Base-by-base conservation (phyloP, 2,113 vertebrate genomes). In the Ageneiosus marmoratus region DNA sequence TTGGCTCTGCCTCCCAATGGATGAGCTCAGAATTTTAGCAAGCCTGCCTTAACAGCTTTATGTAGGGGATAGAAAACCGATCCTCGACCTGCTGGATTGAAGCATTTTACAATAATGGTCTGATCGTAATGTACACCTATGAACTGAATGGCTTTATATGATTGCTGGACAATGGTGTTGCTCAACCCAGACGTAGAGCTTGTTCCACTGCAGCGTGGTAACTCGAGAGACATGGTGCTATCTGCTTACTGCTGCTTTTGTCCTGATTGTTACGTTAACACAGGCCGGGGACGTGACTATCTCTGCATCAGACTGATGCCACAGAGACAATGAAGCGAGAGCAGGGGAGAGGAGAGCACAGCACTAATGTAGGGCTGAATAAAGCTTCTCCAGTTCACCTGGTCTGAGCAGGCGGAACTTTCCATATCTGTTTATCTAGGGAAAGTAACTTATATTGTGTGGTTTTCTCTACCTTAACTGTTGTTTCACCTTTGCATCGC, bases 241-340 rank as follows among this genome's bases (percentile, higher is more conserved):
- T 86, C 80, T 69, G 67, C 75, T 88, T 83, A 77, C 85, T 73
- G 56, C 81, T 78, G 67, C 79, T 24, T 88, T 83, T 86, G 83
- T 88, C 72, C 80, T 41, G 72, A 63, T 80, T 60, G 81, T 69
- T 76, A 70, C 13, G 65, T 56, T 78, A 77, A 55, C 37, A 69
- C 69, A 73, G 48, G 73, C 65, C 63, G 55, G 78, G 77, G 62
- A 88, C 62, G 53, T 32, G 41, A 77, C 41, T 70, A 86, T 84
- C 82, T 79, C 37, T 75, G 48, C 74, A 79, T 88, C 82, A 60
- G 63, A 51, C n/a, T 29, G 50, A 82, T 69, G 51, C 80, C 56
- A 69, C 73, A 62, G 69, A 77, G 69, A 44, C 69, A 75, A 75
- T 27, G 27, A 37, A 5, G 44, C 24, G 20, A 77, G 51, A 48